Evolutionary conservation across 2,113 vertebrate genomes (phyloP).

Genomic region (Tupaia chinensis): DNA sequence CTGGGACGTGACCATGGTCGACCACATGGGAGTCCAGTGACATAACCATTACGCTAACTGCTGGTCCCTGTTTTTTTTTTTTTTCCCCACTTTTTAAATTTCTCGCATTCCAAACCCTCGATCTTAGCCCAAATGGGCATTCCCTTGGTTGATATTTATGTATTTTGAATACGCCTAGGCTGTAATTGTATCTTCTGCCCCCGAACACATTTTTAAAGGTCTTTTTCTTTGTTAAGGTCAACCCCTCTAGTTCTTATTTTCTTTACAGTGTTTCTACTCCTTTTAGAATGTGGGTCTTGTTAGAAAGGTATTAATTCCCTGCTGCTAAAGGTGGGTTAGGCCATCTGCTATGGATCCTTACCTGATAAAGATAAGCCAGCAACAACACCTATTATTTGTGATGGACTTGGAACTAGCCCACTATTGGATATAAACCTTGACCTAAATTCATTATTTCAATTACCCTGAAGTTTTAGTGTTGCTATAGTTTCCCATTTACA

Average conservation of each 20-base stretch:
- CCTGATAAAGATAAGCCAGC: slow-evolving; percentile 43
- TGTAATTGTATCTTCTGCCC: background rate
- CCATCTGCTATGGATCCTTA: slow-evolving; percentile 49
- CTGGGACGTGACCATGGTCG: no score
- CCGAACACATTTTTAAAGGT: background rate
- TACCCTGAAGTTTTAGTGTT: background rate
- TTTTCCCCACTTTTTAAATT: background rate
- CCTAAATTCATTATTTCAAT: background rate
- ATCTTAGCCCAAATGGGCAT: background rate
- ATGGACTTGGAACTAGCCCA: background rate
- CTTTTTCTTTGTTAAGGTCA: background rate
- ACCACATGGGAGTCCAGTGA: no score
- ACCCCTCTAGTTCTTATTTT: background rate
- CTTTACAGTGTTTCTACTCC: background rate
- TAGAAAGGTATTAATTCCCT: slow-evolving; percentile 50
- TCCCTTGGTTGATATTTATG: background rate
- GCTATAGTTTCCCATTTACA: background rate
- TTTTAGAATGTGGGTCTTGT: slow-evolving; percentile 48
- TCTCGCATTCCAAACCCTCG: background rate
- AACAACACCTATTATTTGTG: background rate
- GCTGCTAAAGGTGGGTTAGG: background rate
- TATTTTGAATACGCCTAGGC: background rate
- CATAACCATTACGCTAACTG: no score
- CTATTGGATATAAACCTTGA: background rate
- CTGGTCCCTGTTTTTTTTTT: no score